These are phyloP conservation scores for Listronotus oregonensis DNA, from an alignment of 1,140 invertebrate species.

Conservation along the genomic window DNA sequence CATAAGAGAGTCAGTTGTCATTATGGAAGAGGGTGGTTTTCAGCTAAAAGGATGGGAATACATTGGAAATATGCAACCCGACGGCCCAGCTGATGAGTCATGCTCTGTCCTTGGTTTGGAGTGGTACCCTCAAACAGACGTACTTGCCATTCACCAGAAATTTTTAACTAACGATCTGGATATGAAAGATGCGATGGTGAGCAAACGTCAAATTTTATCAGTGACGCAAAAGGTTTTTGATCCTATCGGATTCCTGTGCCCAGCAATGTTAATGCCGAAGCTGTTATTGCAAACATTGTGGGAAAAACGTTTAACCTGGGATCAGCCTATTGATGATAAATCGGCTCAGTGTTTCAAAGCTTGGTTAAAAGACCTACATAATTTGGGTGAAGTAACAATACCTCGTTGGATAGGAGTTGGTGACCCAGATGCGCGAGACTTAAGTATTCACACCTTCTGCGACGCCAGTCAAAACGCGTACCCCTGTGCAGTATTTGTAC, in stretches of 20 bases:
- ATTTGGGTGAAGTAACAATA: constrained; percentile 24
- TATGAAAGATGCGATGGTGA: too few relatives aligned
- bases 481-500: constrained; percentile 23
- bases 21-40: constrained; percentile 41
- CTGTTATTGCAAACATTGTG: too few relatives aligned
- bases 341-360: too few relatives aligned
- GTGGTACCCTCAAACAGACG: not conserved
- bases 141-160: constrained; percentile 2
- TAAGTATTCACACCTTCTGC: constrained; percentile 28
- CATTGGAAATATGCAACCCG: constrained; percentile 18
- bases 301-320: too few relatives aligned
- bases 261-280: too few relatives aligned
- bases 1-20: constrained; percentile 18
- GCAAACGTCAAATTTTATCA: constrained; percentile 11
- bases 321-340: too few relatives aligned
- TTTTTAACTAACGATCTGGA: constrained; percentile 11
- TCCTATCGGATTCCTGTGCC: too few relatives aligned
- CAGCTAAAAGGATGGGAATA: constrained; percentile 44
- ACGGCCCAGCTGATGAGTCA: not conserved
- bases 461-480: constrained; percentile 20
- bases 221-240: constrained; percentile 14
- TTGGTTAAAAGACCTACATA: constrained; percentile 20
- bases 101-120: constrained; percentile 12
- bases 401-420: constrained; percentile 17
- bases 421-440: not conserved